phyloP scores from a whole-genome alignment of 2,113 vertebrate species.

The Mormoops blainvillei region DNA sequence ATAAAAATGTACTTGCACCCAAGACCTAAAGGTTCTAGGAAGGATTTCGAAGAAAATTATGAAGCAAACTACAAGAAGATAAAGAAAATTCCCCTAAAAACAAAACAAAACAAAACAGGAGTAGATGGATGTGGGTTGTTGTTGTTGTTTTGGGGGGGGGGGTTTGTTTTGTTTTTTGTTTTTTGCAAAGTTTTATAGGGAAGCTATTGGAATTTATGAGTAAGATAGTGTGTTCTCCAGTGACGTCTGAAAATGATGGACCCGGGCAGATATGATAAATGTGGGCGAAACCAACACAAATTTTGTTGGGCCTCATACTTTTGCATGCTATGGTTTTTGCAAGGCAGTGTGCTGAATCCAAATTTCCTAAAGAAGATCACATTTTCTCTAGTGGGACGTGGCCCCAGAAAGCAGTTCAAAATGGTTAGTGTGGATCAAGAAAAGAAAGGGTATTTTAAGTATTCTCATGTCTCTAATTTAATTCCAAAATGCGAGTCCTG shows the following conservation, averaged over 20 bases:
- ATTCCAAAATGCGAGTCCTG: conserved; percentile 51
- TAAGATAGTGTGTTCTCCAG: neutral
- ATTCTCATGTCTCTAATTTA: conserved; percentile 60
- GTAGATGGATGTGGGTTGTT: too few relatives aligned
- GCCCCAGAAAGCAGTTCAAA: conserved; percentile 43
- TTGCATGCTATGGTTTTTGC: neutral
- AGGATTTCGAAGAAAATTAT: neutral
- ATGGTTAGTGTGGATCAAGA: conserved; percentile 8
- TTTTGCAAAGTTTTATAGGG: neutral
- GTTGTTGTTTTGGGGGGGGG: too few relatives aligned
- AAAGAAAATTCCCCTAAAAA: neutral
- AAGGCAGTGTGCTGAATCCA: neutral
- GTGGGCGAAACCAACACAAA: neutral
- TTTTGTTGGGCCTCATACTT: neutral
- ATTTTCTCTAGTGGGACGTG: conserved; percentile 18
- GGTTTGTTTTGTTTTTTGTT: neutral
- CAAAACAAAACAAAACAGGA: neutral
- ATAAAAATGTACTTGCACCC: neutral
- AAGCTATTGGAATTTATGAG: neutral
- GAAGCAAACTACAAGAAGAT: neutral
- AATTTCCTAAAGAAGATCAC: conserved; percentile 39
- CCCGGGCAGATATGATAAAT: neutral
- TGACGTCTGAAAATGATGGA: neutral
- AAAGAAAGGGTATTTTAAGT: conserved; percentile 36
- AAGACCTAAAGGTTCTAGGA: neutral